Conservation (phyloP, 2,888 invertebrate species). For the Lasioglossum leucozonium region DNA sequence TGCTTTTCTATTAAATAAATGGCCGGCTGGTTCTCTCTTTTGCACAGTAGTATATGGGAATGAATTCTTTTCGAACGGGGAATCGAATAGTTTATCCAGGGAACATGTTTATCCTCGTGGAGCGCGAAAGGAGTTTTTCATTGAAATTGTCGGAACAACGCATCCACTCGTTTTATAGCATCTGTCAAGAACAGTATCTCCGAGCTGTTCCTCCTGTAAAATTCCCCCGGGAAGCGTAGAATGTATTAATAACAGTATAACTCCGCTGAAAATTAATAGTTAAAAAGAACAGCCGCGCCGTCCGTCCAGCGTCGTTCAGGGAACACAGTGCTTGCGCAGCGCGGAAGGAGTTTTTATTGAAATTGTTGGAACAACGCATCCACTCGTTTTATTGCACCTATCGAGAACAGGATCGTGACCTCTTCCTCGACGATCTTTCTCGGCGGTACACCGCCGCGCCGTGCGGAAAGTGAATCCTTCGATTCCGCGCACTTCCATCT, state of each 20-base stretch:
- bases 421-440: background rate
- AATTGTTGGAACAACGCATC: background rate
- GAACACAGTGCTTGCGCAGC: background rate
- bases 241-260: background rate
- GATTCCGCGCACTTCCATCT: background rate
- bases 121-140: background rate
- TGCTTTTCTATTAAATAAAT: too few relatives aligned
- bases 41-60: too few relatives aligned
- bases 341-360: background rate
- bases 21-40: too few relatives aligned
- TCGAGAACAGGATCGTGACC: background rate
- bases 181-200: background rate
- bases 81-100: too few relatives aligned
- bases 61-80: too few relatives aligned
- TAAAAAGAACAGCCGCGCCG: background rate
- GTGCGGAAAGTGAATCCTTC: background rate
- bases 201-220: too few relatives aligned
- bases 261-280: background rate
- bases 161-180: background rate
- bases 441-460: background rate
- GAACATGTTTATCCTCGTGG: background rate
- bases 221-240: background rate
- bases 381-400: slow-evolving; percentile 6
- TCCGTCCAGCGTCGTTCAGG: background rate
- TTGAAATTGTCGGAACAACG: background rate